A percentile compares a stretch with the other conserved stretches of the same genome.
These are phyloP conservation scores for Protobothrops flavoviridis DNA, from an alignment of 2,113 vertebrate genomes.

Conservation along the genomic window DNA sequence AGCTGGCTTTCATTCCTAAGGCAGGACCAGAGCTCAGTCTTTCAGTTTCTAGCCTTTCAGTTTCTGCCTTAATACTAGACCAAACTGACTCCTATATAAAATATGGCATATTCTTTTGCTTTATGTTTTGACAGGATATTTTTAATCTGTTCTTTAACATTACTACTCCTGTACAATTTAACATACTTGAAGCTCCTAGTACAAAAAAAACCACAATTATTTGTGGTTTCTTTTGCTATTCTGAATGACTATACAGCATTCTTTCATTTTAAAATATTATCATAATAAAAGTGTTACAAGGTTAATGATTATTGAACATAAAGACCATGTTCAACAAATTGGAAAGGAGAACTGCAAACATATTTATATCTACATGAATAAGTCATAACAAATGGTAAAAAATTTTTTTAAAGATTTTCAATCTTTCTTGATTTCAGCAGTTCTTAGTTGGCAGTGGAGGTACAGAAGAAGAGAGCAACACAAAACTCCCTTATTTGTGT, in stretches of 20 bases:
- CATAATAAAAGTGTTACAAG: not conserved
- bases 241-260: not conserved
- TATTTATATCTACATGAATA: not conserved
- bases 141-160: not conserved
- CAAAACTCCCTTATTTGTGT: not conserved
- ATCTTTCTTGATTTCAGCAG: not conserved
- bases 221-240: not conserved
- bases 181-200: too few species aligned
- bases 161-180: too few species aligned
- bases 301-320: not conserved
- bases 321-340: not conserved
- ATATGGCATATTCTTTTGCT: not conserved
- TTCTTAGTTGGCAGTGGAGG: too few species aligned
- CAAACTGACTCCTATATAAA: not conserved
- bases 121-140: not conserved
- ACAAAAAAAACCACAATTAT: not conserved
- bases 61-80: too few species aligned
- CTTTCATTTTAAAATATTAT: not conserved
- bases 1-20: too few species aligned
- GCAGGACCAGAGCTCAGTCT: too few species aligned
- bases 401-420: not conserved
- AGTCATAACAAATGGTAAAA: not conserved
- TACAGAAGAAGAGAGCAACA: not conserved
- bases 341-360: not conserved
- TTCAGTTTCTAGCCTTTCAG: too few species aligned